Conservation (phyloP, 2,113 vertebrate species). For the Halcyon malimbica region DNA sequence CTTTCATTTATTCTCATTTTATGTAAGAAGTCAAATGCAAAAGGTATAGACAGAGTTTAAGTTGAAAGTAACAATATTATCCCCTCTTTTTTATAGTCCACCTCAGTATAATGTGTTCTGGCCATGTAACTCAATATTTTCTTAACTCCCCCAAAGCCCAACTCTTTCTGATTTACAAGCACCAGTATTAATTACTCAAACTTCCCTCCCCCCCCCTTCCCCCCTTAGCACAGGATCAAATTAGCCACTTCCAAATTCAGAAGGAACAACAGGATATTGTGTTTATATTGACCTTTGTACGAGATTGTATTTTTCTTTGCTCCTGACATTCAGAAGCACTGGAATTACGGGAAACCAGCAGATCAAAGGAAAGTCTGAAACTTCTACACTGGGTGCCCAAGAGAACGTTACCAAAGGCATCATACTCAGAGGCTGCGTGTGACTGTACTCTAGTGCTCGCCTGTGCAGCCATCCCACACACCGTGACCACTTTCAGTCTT, state of each 20-base stretch:
- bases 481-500: not conserved
- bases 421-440: fast-evolving
- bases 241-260: not conserved
- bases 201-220: not conserved
- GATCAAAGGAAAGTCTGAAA: not conserved
- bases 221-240: not conserved
- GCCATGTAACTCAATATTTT: not conserved
- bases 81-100: not conserved
- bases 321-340: not conserved
- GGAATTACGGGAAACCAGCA: not conserved
- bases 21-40: not conserved
- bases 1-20: not conserved
- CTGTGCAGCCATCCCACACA: not conserved
- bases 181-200: not conserved
- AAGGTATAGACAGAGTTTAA: not conserved
- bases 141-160: not conserved
- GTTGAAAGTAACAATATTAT: not conserved
- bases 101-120: not conserved
- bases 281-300: not conserved
- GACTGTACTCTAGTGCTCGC: not conserved
- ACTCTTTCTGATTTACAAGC: not conserved
- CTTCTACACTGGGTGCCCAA: not conserved
- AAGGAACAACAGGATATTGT: not conserved
- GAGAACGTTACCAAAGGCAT: not conserved
- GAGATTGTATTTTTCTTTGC: not conserved